phyloP scores from a whole-genome alignment of 2,888 invertebrate genomes.

The Cremastinae sp. region DNA sequence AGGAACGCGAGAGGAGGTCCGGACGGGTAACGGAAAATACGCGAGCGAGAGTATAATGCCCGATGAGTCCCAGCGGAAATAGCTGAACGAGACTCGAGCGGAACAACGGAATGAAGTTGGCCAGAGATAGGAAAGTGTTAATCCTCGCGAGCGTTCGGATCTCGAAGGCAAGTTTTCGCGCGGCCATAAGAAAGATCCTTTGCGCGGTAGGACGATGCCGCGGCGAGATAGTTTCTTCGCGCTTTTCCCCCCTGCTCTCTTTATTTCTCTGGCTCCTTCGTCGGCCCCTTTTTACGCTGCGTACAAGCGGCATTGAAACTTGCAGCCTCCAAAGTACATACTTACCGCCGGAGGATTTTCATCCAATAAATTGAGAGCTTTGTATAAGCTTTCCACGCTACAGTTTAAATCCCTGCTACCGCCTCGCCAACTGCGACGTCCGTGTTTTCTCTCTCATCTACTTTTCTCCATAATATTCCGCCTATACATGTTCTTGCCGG shows the following conservation, averaged over 20 bases:
- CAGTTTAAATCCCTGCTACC: slow-evolving; percentile 79
- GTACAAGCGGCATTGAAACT: slow-evolving; percentile 79
- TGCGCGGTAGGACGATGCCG: slow-evolving; percentile 13
- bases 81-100: slow-evolving; percentile 53
- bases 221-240: slow-evolving; percentile 22
- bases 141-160: slow-evolving; percentile 75
- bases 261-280: not conserved
- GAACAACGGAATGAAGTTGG: slow-evolving; percentile 64
- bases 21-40: slow-evolving; percentile 46
- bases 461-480: slow-evolving; percentile 29
- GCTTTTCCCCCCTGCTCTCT: slow-evolving; percentile 24
- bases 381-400: slow-evolving; percentile 83
- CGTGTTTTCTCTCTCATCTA: slow-evolving; percentile 24
- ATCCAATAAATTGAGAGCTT: slow-evolving; percentile 84
- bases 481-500: slow-evolving; percentile 52
- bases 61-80: slow-evolving; percentile 66
- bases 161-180: slow-evolving; percentile 45
- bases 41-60: slow-evolving; percentile 50
- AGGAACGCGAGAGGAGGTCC: slow-evolving; percentile 29
- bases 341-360: slow-evolving; percentile 81
- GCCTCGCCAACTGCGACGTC: slow-evolving; percentile 70
- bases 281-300: slow-evolving; percentile 20
- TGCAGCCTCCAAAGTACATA: slow-evolving; percentile 78
- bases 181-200: slow-evolving; percentile 29
- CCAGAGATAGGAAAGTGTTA: slow-evolving; percentile 82